Evolutionary conservation across 2,888 invertebrate genomes (phyloP), one percentile per base, ranked within the genome.

Genomic region (Dasypolia templi): DNA sequence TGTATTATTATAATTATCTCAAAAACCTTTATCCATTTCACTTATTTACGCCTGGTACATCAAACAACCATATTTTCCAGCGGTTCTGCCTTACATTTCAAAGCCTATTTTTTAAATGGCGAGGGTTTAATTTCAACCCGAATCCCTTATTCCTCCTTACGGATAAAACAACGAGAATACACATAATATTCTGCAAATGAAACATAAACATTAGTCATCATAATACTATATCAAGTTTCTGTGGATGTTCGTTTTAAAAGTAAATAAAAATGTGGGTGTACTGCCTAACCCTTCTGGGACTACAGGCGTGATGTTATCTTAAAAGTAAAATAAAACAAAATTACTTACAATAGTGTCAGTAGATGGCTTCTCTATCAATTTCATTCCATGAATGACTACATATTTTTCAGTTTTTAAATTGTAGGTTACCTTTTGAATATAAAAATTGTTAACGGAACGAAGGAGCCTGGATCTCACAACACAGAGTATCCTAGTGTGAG

Each of bases 111-210:
- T n/a, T 49, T 71, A 70, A 56, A 22, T 70, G 49, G 39, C 72
- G 72, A 51, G 14, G 49, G 26, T 51, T 79, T 51, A 0, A 35
- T 51, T 79, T 49, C 0, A 69, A 22, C 49, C 79, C 42, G 29
- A 26, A 29, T 44, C 49, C 35, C 72, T 75, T 35, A 79, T 79
- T 72, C n/a, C n/a, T n/a, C n/a, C n/a, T n/a, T 58, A 14, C 9
- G 26, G 3, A 19, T 14, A 2, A 49, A 32, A 46, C 9, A 22
- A 35, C 17, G 49, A 26, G 11, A n/a, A 44, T 51, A 58, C 32
- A 42, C 14, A 29, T 39, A 46, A 22, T 3, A 22, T 26, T 12
- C 42, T 26, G 9, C 7, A 42, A 58, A 75, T 56, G 14, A 71
- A 71, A 42, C n/a, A 32, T 46, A 42, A 70, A 56, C 3, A 32